phyloP scores from a whole-genome alignment of 1,140 invertebrate genomes.

The Euura saliciscinereae region DNA sequence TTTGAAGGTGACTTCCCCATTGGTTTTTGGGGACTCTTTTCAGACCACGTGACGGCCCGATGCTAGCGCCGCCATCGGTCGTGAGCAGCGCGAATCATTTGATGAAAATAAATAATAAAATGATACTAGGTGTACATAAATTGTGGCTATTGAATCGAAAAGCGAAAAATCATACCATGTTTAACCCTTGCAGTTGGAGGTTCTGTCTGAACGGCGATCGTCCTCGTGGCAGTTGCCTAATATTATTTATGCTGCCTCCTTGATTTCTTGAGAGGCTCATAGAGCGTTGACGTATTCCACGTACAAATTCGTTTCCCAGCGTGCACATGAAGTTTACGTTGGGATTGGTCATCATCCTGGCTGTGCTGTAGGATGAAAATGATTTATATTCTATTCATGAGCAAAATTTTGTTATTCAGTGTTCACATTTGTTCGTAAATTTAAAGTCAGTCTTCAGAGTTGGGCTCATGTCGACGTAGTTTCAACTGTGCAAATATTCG shows the following conservation, averaged over 20 bases:
- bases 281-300: conserved; percentile 33
- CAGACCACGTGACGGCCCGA: no score
- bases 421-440: no score
- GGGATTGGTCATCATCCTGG: conserved; percentile 34
- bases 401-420: no score
- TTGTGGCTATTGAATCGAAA: conserved; percentile 7
- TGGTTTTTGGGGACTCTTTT: no score
- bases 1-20: no score
- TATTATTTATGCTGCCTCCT: conserved; percentile 20
- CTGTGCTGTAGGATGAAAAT: conserved; percentile 35
- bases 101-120: no score
- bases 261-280: conserved; percentile 28
- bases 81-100: no score
- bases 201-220: conserved; percentile 46
- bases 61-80: no score
- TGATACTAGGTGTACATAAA: no score
- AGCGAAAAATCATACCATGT: conserved; percentile 31
- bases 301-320: conserved; percentile 34
- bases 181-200: conserved; percentile 36
- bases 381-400: background rate
- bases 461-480: no score
- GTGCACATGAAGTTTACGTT: conserved; percentile 49
- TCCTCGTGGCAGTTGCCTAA: conserved; percentile 42
- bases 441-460: no score
- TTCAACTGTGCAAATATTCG: no score